Percentiles rank a stretch among this genome's conserved stretches.
These are phyloP conservation scores for Coelogynopora nodosa DNA, from an alignment of 2,888 invertebrate genomes.

Conservation along the genomic window DNA sequence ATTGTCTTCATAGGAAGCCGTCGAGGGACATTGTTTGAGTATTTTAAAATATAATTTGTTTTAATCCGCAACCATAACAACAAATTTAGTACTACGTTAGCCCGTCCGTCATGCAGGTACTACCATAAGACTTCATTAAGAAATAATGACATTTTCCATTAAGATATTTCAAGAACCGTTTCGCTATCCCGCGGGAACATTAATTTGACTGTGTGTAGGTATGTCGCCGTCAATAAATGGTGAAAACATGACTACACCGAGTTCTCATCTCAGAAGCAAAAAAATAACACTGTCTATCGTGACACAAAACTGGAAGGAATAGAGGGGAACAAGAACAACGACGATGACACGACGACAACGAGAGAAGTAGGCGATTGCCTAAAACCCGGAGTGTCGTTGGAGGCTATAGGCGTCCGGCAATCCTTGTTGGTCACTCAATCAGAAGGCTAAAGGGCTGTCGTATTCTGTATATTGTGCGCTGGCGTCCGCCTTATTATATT, in stretches of 20 bases:
- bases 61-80: background rate
- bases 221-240: background rate
- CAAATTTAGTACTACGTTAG: background rate
- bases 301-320: background rate
- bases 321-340: too few species aligned
- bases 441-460: too few species aligned
- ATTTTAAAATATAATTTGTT: background rate
- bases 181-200: background rate
- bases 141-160: too few species aligned
- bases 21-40: too few species aligned
- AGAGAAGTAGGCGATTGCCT: too few species aligned
- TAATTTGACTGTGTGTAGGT: background rate
- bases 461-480: too few species aligned
- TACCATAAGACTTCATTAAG: too few species aligned
- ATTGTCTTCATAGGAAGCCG: background rate
- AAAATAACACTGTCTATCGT: background rate
- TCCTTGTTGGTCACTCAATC: background rate
- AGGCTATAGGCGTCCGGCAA: background rate
- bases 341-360: too few species aligned
- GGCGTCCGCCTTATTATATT: too few species aligned
- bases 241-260: background rate
- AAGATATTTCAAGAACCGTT: background rate
- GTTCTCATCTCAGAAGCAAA: background rate
- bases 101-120: background rate
- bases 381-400: slow-evolving; percentile 8